Conservation (phyloP, 2,797 vertebrate genomes). For the Tympanoctomys barrerae region DNA sequence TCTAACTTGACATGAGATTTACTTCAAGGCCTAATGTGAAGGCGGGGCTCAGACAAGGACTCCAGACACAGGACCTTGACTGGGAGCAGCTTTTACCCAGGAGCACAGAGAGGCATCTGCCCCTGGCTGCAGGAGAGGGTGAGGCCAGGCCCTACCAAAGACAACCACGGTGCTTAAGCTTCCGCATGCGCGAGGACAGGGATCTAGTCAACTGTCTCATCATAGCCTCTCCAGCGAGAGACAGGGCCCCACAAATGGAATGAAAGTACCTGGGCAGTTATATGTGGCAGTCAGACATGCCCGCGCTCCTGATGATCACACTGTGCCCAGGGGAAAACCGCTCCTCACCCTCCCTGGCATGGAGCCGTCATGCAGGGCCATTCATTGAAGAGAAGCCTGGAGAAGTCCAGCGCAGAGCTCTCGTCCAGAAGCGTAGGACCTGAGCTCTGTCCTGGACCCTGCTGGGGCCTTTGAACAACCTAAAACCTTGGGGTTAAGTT, state of each 20-base stretch:
- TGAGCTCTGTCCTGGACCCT: not conserved
- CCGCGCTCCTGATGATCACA: not conserved
- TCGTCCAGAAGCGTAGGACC: not conserved
- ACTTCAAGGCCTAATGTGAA: not conserved
- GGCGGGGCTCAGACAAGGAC: not conserved
- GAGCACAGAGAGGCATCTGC: not conserved
- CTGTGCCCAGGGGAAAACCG: not conserved
- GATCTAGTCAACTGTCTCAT: not conserved
- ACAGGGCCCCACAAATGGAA: not conserved
- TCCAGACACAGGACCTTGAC: not conserved
- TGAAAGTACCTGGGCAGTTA: not conserved
- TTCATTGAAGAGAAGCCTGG: not conserved
- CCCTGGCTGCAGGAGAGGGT: not conserved
- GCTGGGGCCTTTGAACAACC: not conserved
- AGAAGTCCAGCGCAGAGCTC: fast-evolving
- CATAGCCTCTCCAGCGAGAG: not conserved
- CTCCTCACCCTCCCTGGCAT: not conserved
- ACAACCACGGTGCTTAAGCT: not conserved
- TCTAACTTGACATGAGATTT: not conserved
- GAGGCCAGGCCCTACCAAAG: not conserved
- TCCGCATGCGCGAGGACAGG: not conserved
- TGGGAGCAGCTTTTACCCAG: not conserved
- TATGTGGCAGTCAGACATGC: not conserved
- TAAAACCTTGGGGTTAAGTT: not conserved
- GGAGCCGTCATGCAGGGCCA: not conserved